Base-by-base conservation (phyloP, 2,888 invertebrate genomes). In the Glaucopsyche alexis region DNA sequence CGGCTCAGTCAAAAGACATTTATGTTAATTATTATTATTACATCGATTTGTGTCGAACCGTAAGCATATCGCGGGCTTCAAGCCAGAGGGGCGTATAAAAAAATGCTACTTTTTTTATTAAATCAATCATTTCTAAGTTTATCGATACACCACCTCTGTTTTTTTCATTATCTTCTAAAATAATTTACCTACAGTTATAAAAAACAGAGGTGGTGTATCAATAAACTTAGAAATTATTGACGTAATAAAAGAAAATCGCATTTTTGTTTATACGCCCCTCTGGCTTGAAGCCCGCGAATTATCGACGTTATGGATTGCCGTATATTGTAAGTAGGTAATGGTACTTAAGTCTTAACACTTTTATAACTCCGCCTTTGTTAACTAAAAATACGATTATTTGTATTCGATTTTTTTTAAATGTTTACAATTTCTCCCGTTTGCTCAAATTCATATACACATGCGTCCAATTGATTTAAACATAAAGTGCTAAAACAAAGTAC, bases 351-450 rank as follows among this genome's bases (percentile, higher is more conserved):
- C 71, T 71, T 78, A 74, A 79, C 76, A 77, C 76, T 77, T 75
- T 73, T 75, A 65, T 74, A 74, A 75, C 77, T 77, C 77, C 80
- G 79, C 79, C 80, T 81, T 75, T 72, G 67, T 75, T 75, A 75
- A 11, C 11, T 55, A 19, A 55, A 65, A 67, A 67, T 16, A 67
- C 47, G 13, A 67, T 19, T 47, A 67, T 45, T 67, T 45, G 40
- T 19, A 13, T 45, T 66, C 42, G 47, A 45, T 19, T 45, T 67
- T 45, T 67, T 67, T 47, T 67, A 19, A 16, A 42, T 13, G 67
- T 42, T 45, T 19, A 47, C 47, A 13, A 19, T 67, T 11, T 45
- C 45, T 45, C 67, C 42, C 67, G 16, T 45, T 67, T 67, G 67
- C 67, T 67, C 67, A 67, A 67, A 42, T 67, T 45, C 11, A 66